phyloP scores from a whole-genome alignment of 2,888 invertebrate genomes.

The Caenorhabditis uteleia region DNA sequence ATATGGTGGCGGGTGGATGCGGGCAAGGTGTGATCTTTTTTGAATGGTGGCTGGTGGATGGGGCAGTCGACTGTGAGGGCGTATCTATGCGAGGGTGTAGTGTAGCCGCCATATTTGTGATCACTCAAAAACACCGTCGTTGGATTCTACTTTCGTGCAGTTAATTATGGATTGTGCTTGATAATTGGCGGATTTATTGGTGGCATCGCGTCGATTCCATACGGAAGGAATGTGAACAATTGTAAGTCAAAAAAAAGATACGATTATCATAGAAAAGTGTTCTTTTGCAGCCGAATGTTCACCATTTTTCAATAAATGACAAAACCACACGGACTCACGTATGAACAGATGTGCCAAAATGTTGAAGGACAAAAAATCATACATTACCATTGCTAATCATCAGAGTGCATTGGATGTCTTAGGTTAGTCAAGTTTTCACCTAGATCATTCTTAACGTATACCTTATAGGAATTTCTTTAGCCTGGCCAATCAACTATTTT shows the following conservation, averaged over 20 bases:
- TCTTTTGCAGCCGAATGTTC: constrained; percentile 50
- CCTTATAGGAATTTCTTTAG: constrained; percentile 55
- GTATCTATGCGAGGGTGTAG: too few relatives aligned
- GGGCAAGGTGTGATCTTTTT: too few relatives aligned
- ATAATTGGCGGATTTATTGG: constrained; percentile 46
- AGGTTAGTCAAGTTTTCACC: constrained; percentile 33
- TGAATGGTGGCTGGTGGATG: too few relatives aligned
- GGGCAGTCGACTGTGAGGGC: too few relatives aligned
- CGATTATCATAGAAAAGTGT: not conserved
- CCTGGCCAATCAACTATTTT: constrained; percentile 66
- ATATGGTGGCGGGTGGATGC: too few relatives aligned
- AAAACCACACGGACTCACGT: constrained; percentile 28
- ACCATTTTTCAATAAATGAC: constrained; percentile 43
- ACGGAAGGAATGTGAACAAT: constrained; percentile 45
- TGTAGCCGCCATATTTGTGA: too few relatives aligned
- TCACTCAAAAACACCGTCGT: constrained; percentile 8
- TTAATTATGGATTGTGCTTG: constrained; percentile 38
- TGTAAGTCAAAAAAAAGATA: constrained; percentile 41
- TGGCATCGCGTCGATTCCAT: constrained; percentile 38
- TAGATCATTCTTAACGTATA: not conserved
- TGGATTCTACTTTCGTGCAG: constrained; percentile 38
- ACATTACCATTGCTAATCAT: constrained; percentile 66
- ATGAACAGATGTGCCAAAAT: constrained; percentile 39
- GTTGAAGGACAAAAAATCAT: constrained; percentile 45
- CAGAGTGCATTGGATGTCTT: constrained; percentile 66